Conservation (phyloP, 2,888 invertebrate species). For the Clanis bilineata region DNA sequence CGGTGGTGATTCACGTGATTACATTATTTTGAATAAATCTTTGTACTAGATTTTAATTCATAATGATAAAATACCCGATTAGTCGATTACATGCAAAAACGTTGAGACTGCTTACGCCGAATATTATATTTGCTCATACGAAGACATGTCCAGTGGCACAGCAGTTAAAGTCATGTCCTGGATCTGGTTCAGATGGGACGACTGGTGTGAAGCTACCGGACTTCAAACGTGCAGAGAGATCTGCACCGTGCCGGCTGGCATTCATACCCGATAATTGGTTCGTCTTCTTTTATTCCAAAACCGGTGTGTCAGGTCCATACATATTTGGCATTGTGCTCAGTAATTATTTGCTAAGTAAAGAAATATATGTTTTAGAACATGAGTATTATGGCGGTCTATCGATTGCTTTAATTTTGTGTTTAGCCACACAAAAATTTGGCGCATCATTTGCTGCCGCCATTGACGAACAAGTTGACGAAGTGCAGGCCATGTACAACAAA, state of each 20-base stretch:
- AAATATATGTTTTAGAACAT: conserved; percentile 95
- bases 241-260: conserved; percentile 81
- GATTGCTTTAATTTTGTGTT: conserved; percentile 82
- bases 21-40: too few species aligned
- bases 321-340: conserved; percentile 88
- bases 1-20: too few species aligned
- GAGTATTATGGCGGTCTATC: conserved; percentile 92
- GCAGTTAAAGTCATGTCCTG: conserved; percentile 18
- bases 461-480: conserved; percentile 86
- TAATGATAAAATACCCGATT: conserved; percentile 35
- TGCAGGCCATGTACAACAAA: conserved; percentile 75
- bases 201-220: conserved; percentile 4
- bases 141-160: conserved; percentile 27
- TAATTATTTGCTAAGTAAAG: conserved; percentile 95
- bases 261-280: conserved; percentile 84
- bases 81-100: conserved; percentile 22
- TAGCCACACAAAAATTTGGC: conserved; percentile 86
- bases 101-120: conserved; percentile 27
- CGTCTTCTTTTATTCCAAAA: conserved; percentile 93
- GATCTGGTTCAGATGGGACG: conserved; percentile 14
- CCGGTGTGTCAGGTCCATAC: conserved; percentile 94
- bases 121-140: conserved; percentile 29
- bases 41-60: conserved; percentile 16
- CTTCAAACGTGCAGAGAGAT: conserved; percentile 40
- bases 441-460: conserved; percentile 80